phyloP scores from a whole-genome alignment of 2,888 invertebrate species.

The Nowickia ferox region DNA sequence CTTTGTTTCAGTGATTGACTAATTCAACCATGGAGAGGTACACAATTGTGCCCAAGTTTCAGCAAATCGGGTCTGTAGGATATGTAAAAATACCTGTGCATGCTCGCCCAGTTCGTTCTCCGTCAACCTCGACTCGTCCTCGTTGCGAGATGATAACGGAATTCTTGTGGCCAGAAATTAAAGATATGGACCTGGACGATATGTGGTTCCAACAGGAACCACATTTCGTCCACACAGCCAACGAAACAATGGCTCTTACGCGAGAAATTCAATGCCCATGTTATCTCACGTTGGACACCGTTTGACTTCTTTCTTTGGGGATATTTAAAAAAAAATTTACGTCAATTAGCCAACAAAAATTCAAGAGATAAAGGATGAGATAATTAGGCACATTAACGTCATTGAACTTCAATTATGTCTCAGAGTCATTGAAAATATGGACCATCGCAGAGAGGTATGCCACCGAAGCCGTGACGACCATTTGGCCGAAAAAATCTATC shows the following conservation, averaged over 20 bases:
- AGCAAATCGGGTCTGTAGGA: constrained; percentile 1
- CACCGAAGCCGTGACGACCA: no score
- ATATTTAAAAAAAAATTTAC: not conserved
- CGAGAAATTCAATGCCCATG: no score
- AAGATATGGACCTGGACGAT: not conserved
- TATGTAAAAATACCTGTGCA: not conserved
- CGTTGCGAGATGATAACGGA: not conserved
- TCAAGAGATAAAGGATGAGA: not conserved
- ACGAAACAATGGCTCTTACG: constrained; percentile 5
- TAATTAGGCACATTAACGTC: not conserved
- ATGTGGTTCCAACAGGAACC: constrained; percentile 6
- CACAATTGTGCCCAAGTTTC: not conserved
- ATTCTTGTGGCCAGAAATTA: not conserved
- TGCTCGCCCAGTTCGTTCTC: not conserved
- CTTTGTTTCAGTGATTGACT: not conserved
- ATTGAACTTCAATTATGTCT: no score
- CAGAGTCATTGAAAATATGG: no score
- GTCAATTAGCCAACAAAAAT: not conserved
- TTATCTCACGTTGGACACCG: not conserved
- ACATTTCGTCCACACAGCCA: not conserved
- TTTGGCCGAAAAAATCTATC: no score
- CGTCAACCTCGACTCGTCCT: not conserved
- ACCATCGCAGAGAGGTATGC: no score
- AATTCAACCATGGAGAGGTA: constrained; percentile 16
- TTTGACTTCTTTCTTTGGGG: not conserved